These are phyloP conservation scores for Carposina sasakii DNA, from an alignment of 1,140 invertebrate genomes.

Conservation along the genomic window DNA sequence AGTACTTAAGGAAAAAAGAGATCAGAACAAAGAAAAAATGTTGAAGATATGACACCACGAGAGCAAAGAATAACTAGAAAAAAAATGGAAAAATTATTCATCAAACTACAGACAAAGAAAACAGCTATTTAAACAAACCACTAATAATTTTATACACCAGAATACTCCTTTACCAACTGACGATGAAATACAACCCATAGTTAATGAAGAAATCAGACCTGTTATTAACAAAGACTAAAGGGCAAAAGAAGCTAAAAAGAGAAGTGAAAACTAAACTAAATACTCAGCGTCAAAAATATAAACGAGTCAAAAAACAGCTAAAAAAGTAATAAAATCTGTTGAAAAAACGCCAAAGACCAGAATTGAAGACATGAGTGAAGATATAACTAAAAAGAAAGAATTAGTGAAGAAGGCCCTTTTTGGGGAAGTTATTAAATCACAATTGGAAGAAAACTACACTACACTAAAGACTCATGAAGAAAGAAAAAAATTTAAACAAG, in stretches of 20 bases:
- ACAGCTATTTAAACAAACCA: slow-evolving; percentile 3
- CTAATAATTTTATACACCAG: slow-evolving; percentile 10
- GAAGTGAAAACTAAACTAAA: slow-evolving; percentile 24
- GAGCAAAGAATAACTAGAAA: slow-evolving; percentile 16
- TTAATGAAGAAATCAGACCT: too few species aligned
- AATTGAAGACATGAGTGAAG: slow-evolving; percentile 18
- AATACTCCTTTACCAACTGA: slow-evolving; percentile 11
- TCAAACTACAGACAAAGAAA: slow-evolving; percentile 12
- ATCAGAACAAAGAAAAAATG: slow-evolving; percentile 18
- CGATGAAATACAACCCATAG: slow-evolving; percentile 10
- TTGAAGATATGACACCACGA: slow-evolving; percentile 20
- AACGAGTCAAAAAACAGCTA: slow-evolving; percentile 20
- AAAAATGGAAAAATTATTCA: slow-evolving; percentile 17
- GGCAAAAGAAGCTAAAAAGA: slow-evolving; percentile 22
- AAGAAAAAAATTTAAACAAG: slow-evolving; percentile 21
- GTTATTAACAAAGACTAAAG: slow-evolving; percentile 17
- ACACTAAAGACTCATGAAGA: slow-evolving; percentile 21
- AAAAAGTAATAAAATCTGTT: slow-evolving; percentile 19
- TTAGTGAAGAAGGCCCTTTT: slow-evolving; percentile 28
- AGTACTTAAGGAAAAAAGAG: slow-evolving; percentile 17
- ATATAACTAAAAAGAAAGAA: slow-evolving; percentile 18
- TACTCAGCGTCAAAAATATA: slow-evolving; percentile 29
- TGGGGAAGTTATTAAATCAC: slow-evolving; percentile 25
- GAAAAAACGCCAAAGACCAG: slow-evolving; percentile 19
- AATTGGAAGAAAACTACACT: slow-evolving; percentile 25